Evolutionary conservation across 2,113 vertebrate species (phyloP).

Genomic region (Turdus rufiventris): DNA sequence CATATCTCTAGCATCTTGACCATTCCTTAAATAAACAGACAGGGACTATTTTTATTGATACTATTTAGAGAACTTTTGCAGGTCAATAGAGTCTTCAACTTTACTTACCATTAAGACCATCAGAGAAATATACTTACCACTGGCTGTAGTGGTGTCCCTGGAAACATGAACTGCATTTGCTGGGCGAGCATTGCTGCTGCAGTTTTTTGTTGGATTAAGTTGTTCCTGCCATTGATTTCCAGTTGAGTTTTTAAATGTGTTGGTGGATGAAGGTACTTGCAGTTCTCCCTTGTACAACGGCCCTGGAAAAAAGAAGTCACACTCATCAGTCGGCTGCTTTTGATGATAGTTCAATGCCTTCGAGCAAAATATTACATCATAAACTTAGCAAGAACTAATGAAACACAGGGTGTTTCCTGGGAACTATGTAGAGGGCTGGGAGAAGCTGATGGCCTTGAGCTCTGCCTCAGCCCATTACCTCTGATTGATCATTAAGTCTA

Average conservation of each 20-base stretch:
- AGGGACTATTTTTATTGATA: not conserved
- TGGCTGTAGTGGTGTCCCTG: conserved; percentile 91
- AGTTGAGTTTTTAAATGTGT: conserved; percentile 98
- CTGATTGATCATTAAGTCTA: not conserved
- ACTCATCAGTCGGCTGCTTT: not conserved
- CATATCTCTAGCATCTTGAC: not conserved
- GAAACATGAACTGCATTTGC: conserved; percentile 99
- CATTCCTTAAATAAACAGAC: not conserved
- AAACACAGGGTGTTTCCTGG: not conserved
- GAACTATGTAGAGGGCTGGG: not conserved
- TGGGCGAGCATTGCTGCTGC: conserved; percentile 98
- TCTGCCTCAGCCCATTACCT: not conserved
- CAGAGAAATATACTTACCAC: conserved; percentile 81
- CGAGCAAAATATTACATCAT: not conserved
- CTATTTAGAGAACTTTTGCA: not conserved
- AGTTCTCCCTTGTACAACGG: conserved; percentile 96
- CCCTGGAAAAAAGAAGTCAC: conserved; percentile 76
- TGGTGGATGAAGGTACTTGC: conserved; percentile 98
- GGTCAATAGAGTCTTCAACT: not conserved
- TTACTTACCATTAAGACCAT: not conserved
- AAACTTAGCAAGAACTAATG: not conserved
- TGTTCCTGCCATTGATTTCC: conserved; percentile 97
- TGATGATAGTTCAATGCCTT: not conserved
- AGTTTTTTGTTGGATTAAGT: conserved; percentile 99
- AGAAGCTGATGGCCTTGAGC: not conserved